Evolutionary conservation across 2,113 vertebrate genomes (phyloP), one percentile per base, ranked within the genome.

Genomic region (Microtus oregoni): DNA sequence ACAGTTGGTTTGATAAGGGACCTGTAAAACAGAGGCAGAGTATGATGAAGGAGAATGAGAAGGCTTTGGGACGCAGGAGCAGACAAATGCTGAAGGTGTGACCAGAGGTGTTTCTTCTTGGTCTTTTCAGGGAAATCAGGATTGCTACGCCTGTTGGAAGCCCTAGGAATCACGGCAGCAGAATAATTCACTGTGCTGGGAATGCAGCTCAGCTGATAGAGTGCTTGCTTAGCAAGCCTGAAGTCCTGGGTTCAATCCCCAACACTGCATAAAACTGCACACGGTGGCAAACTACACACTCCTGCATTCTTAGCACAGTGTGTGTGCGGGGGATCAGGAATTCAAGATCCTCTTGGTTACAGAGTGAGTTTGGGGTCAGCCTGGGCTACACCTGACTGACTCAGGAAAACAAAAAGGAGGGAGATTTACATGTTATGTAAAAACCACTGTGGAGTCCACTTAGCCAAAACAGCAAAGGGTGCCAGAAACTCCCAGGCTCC

Each of bases 1-100:
- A 50, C 44, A 94, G 83, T 35, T 38, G 77, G 75, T 89, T 91
- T 97, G 83, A 96, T 22, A 76, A 44, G 72, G 32, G 10, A 50
- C 10, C 5, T 0, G 15, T 50, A 4, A 3, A 52, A 72, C 50
- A 32, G 5, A 3, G 52, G 44, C 30, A 26, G 65, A 86, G 47
- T 26, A 24, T 19, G 52, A 20, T 26, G 14, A 5, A 38, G 63
- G 78, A 85, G 32, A 86, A 68, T 44, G 61, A 38, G 61, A 82
- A 41, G 28, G 61, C 12, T 72, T 65, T 38, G n/a, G 70, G 38
- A 58, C 15, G 7, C 12, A 58, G 91, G 22, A 50, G 15, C 9
- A 32, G 44, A 14, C 68, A 63, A 41, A 50, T 14, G 55, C 22
- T 30, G 10, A 82, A 4, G 47, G 32, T 14, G 0, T 35, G 32